These are phyloP conservation scores for Melospiza georgiana DNA, from an alignment of 2,113 vertebrate species.

Conservation along the genomic window DNA sequence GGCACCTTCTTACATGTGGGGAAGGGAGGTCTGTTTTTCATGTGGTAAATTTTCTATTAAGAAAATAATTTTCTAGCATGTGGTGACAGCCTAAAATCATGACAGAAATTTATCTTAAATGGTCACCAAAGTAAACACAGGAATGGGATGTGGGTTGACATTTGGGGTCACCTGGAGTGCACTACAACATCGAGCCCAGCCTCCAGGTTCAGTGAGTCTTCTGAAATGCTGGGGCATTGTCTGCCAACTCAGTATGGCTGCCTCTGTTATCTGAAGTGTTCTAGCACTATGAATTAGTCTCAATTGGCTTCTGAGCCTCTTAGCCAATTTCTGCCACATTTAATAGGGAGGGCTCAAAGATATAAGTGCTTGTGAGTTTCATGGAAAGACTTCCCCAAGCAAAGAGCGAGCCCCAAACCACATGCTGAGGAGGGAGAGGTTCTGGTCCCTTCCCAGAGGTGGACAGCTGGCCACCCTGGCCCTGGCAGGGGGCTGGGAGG, in stretches of 20 bases:
- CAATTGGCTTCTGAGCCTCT: not conserved
- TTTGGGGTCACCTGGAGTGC: not conserved
- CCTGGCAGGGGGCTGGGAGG: not conserved
- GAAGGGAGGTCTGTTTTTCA: not conserved
- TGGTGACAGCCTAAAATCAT: not conserved
- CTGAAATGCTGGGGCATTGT: not conserved
- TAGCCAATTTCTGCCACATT: not conserved
- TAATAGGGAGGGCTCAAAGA: not conserved
- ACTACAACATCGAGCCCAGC: not conserved
- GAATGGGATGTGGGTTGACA: fast-evolving
- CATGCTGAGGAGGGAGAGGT: not conserved
- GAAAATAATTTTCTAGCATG: not conserved
- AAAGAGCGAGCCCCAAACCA: not conserved
- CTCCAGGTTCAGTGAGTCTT: not conserved
- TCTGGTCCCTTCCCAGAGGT: not conserved
- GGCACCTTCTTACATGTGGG: not conserved
- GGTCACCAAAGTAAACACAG: not conserved
- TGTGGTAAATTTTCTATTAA: not conserved
- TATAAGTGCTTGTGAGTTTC: not conserved
- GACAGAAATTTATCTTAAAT: not conserved
- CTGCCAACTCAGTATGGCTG: not conserved
- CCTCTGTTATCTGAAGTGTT: not conserved
- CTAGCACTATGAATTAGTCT: not conserved
- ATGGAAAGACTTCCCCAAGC: not conserved
- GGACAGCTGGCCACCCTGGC: not conserved